Base-by-base conservation (phyloP, 2,797 vertebrate genomes). In the Pygocentrus nattereri region DNA sequence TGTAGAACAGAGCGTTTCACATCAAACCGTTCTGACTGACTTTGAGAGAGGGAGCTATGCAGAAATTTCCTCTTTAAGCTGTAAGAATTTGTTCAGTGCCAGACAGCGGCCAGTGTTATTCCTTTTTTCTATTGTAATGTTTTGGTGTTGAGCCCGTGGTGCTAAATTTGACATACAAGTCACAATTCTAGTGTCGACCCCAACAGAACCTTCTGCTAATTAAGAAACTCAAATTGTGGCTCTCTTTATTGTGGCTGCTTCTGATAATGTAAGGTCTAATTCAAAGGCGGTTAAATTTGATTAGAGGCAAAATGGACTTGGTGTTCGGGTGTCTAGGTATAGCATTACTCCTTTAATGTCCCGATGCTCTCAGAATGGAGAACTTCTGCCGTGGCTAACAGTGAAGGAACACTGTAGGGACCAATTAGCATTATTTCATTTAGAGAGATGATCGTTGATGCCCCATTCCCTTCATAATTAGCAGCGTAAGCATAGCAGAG, bases 171-270 rank as follows among this genome's bases (percentile, higher is more conserved):
- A n/a, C n/a, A n/a, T n/a, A n/a, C n/a, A n/a, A n/a, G n/a, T n/a
- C n/a, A n/a, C n/a, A n/a, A n/a, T n/a, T n/a, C n/a, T n/a, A n/a
- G n/a, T n/a, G n/a, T n/a, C n/a, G n/a, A n/a, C 34, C 34, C 34
- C 34, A 6, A 47, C 49, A 23, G 16, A 58, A 68, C 71, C 59
- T 54, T 74, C 50, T 6, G 25, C 71, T 68, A 75, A 75, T 81
- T 68, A 75, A 44, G 25, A 52, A 62, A 47, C 27, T 4, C 27
- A 58, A 31, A 74, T 67, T 31, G 44, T 7, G 31, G 18, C 25
- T 47, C 50, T 25, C 38, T 49, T 62, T 80, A 64, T n/a, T n/a
- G 34, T n/a, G 23, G 72, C 62, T 50, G 47, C 19, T 19, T 50
- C 52, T 19, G 4, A 61, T 61, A 77, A 19, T 27, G 27, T n/a